Evolutionary conservation across 2,888 invertebrate genomes (phyloP), one percentile per base, ranked within the genome.

Genomic region (Coleophora deauratella): DNA sequence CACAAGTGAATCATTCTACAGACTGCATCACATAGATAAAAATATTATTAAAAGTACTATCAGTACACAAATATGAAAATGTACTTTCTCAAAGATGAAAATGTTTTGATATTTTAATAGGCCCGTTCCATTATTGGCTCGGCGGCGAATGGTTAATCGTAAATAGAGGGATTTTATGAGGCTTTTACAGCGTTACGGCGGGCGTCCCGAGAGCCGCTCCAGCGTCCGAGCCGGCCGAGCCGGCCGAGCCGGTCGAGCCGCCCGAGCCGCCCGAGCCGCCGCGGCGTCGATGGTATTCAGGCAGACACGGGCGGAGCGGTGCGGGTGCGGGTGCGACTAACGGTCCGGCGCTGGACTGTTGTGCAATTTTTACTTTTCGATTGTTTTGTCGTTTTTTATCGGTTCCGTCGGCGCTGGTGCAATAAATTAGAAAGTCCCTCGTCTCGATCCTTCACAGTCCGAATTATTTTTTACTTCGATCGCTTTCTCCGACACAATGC

Each of bases 391-490:
- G 51, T 54, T 64, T 70, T 66, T 64, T 61, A 51, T 58, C 60
- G 49, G 58, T 62, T 57, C 54, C 51, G 59, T 57, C 49, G 51
- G 44, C 47, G 46, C 45, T 47, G 50, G 49, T 55, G 58, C 71
- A 71, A 72, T 78, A 74, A 76, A 74, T 73, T 74, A 76, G 82
- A 82, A 79, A 81, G 78, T 54, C 47, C 44, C 51, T 47, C 45
- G 47, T 50, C 50, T 43, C 45, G 44, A 15, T 43, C 41, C 32
- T 32, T 27, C 35, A 15, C 35, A 12, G 15, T 27, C 36, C 51
- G 42, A 47, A 54, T 50, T 46, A 47, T 60, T 64, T 67, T 67
- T 61, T 66, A 59, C 50, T 47, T 51, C 49, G 52, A 53, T 50
- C 47, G 69, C 77, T 78, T 73, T 79, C 79, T 61, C 68, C 64